Conservation (phyloP, 2,888 invertebrate species). For the Hemicrepidius hirtus region DNA sequence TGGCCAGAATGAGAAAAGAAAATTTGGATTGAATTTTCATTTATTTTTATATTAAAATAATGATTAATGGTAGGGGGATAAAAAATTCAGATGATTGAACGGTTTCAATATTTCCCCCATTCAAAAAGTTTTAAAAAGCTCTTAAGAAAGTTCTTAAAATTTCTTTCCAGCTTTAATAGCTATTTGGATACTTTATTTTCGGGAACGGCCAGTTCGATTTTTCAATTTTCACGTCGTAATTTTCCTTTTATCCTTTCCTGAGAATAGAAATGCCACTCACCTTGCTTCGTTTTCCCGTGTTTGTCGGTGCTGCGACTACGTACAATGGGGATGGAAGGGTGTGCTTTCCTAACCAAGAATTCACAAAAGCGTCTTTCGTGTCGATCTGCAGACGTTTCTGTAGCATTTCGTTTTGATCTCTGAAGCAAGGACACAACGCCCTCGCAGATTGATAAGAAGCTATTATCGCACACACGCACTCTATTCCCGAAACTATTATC, state of each 20-base stretch:
- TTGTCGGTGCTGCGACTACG: conserved; percentile 64
- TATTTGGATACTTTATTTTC: too few species aligned
- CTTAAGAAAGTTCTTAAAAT: too few species aligned
- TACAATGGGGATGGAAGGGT: conserved; percentile 62
- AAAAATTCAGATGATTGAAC: too few species aligned
- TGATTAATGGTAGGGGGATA: too few species aligned
- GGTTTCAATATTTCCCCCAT: too few species aligned
- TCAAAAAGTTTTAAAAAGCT: too few species aligned
- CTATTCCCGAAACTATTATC: conserved; percentile 76
- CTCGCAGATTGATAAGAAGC: conserved; percentile 75
- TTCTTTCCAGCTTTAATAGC: too few species aligned
- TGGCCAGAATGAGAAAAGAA: too few species aligned
- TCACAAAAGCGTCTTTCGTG: conserved; percentile 76
- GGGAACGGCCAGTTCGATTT: not conserved
- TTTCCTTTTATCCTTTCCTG: not conserved
- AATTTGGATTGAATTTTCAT: too few species aligned
- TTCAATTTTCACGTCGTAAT: not conserved
- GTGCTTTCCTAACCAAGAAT: conserved; percentile 76
- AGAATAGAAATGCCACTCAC: conserved; percentile 42
- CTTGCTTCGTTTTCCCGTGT: conserved; percentile 57
- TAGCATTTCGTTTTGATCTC: conserved; percentile 66
- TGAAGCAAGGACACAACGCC: conserved; percentile 76
- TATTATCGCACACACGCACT: conserved; percentile 75
- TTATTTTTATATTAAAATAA: too few species aligned
- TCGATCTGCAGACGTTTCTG: conserved; percentile 63